These are phyloP conservation scores for Oncorhynchus mykiss DNA, from an alignment of 2,113 vertebrate species.

Conservation along the genomic window DNA sequence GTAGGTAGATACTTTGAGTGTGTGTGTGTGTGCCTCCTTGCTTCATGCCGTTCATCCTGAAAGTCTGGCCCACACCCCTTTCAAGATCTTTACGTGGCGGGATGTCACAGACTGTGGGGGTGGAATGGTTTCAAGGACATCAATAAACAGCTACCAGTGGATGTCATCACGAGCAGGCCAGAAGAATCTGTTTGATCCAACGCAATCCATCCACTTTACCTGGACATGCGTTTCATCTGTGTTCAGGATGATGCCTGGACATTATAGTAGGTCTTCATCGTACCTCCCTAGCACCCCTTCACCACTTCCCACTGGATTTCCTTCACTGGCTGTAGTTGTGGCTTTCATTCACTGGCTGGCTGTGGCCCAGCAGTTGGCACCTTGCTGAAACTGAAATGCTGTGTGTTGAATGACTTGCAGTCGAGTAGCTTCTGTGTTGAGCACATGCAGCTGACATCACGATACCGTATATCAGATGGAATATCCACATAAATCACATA, in stretches of 20 bases:
- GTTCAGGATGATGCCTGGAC: constrained; percentile 15
- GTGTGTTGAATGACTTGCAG: too few species aligned
- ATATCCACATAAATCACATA: too few species aligned
- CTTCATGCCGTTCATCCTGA: background rate
- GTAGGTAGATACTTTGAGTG: background rate
- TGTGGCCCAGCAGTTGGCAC: too few species aligned
- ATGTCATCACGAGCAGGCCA: background rate
- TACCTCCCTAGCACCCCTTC: too few species aligned
- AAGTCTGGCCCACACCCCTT: constrained; percentile 1
- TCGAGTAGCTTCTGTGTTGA: too few species aligned
- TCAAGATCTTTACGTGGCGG: background rate
- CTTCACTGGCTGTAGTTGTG: too few species aligned
- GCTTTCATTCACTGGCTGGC: too few species aligned
- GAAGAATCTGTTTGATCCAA: constrained; percentile 3
- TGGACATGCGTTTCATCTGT: constrained; percentile 19
- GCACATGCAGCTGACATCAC: too few species aligned
- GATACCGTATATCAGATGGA: too few species aligned
- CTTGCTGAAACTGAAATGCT: too few species aligned
- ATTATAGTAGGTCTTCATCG: background rate
- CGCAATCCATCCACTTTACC: background rate
- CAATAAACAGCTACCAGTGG: constrained; percentile 2
- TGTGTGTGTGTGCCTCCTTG: background rate
- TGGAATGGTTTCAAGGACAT: constrained; percentile 10
- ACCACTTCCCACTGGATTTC: too few species aligned
- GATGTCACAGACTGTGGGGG: constrained; percentile 5